Percentiles rank a stretch among this genome's conserved stretches.
phyloP scores from a whole-genome alignment of 37 sponge, comb jelly and placozoan species.

The Haliclona indistincta region DNA sequence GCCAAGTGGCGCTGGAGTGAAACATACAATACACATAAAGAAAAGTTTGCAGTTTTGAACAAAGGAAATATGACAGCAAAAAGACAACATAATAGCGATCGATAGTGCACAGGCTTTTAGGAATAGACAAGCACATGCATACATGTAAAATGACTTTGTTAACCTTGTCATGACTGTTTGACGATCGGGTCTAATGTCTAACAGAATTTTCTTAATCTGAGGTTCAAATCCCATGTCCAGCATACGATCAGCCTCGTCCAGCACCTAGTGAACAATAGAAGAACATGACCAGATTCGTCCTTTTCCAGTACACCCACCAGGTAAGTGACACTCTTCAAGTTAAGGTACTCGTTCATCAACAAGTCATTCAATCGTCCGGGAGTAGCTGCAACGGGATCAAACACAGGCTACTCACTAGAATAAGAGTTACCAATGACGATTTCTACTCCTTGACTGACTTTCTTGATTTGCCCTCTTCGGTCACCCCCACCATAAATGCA shows the following conservation, averaged over 20 bases:
- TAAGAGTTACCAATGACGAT: slow-evolving; percentile 74
- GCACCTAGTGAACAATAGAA: slow-evolving; percentile 40
- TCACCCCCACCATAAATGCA: slow-evolving; percentile 99
- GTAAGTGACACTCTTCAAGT: slow-evolving; percentile 77
- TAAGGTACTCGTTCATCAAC: slow-evolving; percentile 71
- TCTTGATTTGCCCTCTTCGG: slow-evolving; percentile 71
- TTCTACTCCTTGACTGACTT: slow-evolving; percentile 69
- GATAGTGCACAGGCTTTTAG: neutral
- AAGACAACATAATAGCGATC: neutral
- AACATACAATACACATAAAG: neutral
- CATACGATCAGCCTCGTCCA: slow-evolving; percentile 99
- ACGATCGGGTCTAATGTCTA: slow-evolving; percentile 95
- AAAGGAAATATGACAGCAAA: neutral
- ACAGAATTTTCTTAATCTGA: slow-evolving; percentile 88
- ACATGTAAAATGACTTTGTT: neutral
- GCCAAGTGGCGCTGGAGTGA: slow-evolving; percentile 93
- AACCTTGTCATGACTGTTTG: slow-evolving; percentile 98
- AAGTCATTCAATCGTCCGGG: slow-evolving; percentile 96
- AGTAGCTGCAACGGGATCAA: slow-evolving; percentile 61
- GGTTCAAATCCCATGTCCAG: slow-evolving; percentile 99
- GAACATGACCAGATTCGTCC: neutral
- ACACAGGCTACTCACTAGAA: neutral
- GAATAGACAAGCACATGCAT: neutral
- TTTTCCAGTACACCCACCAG: slow-evolving; percentile 56
- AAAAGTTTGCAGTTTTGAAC: neutral